A percentile compares a stretch with the other conserved stretches of the same genome.
These are phyloP conservation scores for Oreochromis mossambicus DNA, from an alignment of 2,797 vertebrate species.

Conservation along the genomic window DNA sequence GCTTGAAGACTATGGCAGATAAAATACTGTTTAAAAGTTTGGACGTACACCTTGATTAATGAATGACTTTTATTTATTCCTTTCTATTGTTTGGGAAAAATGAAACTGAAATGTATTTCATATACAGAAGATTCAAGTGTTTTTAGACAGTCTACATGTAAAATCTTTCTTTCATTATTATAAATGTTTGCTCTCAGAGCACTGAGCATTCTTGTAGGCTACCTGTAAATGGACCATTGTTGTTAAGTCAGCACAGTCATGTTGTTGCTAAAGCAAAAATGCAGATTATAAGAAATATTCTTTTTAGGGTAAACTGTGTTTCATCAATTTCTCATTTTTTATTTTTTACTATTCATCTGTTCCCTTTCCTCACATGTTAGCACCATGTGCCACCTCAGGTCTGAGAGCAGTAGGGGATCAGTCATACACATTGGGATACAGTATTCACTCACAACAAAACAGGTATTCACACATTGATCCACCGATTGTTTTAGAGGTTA, in stretches of 20 bases:
- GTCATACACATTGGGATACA: slow-evolving; percentile 39
- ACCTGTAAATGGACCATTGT: too few species aligned
- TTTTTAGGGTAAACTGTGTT: background rate
- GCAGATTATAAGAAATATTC: background rate
- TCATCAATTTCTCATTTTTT: background rate
- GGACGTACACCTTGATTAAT: background rate
- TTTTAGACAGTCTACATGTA: background rate
- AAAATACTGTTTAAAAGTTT: background rate
- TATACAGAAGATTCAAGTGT: background rate
- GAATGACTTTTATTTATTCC: background rate
- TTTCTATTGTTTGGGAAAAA: background rate
- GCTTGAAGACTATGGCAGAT: fast-evolving
- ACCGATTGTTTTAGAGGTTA: background rate
- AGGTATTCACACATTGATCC: slow-evolving; percentile 25
- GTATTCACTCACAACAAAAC: slow-evolving; percentile 28
- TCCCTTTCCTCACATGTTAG: slow-evolving; percentile 18
- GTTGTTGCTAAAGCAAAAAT: background rate
- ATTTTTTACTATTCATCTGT: background rate
- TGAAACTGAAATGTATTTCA: background rate
- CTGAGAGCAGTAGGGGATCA: slow-evolving; percentile 50
- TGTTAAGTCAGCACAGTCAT: background rate
- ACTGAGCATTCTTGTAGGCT: background rate
- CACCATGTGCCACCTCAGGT: slow-evolving; percentile 62
- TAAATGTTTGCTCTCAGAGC: background rate
- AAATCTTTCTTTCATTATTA: fast-evolving